Evolutionary conservation across 2,888 invertebrate genomes (phyloP).

Genomic region (Vannuccia rotundouncinata): DNA sequence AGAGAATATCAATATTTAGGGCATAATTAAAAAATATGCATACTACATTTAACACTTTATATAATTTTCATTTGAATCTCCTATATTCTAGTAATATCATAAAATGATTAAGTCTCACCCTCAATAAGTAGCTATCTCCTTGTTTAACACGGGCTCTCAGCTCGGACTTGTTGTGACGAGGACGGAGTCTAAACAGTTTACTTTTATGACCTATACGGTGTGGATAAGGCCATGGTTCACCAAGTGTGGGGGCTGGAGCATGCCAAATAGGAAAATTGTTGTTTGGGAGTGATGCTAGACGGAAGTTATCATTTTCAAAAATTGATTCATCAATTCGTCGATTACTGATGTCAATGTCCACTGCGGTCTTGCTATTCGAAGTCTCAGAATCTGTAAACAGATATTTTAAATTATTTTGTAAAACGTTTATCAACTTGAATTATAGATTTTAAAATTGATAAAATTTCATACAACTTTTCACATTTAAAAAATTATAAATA

Average conservation of each 20-base stretch:
- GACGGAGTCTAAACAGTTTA: neutral
- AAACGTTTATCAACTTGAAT: too few species aligned
- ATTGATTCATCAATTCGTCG: neutral
- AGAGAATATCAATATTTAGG: too few species aligned
- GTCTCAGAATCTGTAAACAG: too few species aligned
- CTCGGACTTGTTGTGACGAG: neutral
- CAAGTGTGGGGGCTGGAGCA: neutral
- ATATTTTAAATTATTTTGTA: too few species aligned
- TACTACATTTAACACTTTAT: too few species aligned
- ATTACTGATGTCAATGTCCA: neutral
- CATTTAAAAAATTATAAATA: too few species aligned
- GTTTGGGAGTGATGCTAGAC: neutral
- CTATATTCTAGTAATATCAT: too few species aligned
- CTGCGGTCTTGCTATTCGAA: too few species aligned
- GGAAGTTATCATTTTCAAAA: neutral
- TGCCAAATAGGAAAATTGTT: slow-evolving; percentile 9
- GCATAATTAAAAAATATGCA: too few species aligned
- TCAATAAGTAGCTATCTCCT: neutral
- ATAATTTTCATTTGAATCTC: too few species aligned
- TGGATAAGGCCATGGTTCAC: neutral
- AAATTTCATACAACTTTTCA: too few species aligned
- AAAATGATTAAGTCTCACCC: neutral
- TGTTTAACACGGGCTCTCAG: neutral
- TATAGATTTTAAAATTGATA: too few species aligned
- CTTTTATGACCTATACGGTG: neutral